Base-by-base conservation (phyloP, 2,888 invertebrate genomes). In the Hylaea fasciaria region DNA sequence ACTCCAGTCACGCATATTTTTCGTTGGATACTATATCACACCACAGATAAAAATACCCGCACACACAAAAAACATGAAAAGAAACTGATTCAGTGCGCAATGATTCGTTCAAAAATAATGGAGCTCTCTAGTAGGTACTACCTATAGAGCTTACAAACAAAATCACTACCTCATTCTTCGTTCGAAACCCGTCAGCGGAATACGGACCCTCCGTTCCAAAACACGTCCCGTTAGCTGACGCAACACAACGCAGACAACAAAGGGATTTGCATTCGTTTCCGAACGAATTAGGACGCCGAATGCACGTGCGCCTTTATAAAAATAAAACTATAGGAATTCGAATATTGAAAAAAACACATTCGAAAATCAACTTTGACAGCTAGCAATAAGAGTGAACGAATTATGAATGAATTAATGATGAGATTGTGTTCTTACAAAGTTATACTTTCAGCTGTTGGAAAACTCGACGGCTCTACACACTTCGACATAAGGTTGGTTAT, bases 251-350 rank as follows among this genome's bases (percentile, higher is more conserved):
- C 83, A 81, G 84, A 89, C 88, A 87, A 89, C 88, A 89, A 91
- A 90, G 84, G 73, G 82, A 89, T 91, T 91, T 89, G 87, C 91
- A 90, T 89, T 83, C 79, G 83, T 85, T 80, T 86, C 82, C 78
- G 78, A 80, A 81, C 85, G 85, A 87, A 84, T 60, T 65, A 51
- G 66, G 70, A 59, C 68, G 66, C 62, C 52, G 43, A 53, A 60
- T 64, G 67, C 70, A 68, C 68, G 65, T 67, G 65, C 67, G 65
- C 47, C 61, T 56, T 53, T 51, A 41, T 28, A 64, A 65, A 66
- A 68, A 62, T 57, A 28, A 60, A 39, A 35, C 22, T 5, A 22
- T 22, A 50, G 44, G 22, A 3, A 39, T 65, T 61, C 65, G 54
- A 41, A 64, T 60, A 64, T 61, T 32, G 48, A 65, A 57, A 53